Percentiles rank a stretch among this genome's conserved stretches.
phyloP scores from a whole-genome alignment of 2,113 vertebrate genomes.

The Proteles cristata region DNA sequence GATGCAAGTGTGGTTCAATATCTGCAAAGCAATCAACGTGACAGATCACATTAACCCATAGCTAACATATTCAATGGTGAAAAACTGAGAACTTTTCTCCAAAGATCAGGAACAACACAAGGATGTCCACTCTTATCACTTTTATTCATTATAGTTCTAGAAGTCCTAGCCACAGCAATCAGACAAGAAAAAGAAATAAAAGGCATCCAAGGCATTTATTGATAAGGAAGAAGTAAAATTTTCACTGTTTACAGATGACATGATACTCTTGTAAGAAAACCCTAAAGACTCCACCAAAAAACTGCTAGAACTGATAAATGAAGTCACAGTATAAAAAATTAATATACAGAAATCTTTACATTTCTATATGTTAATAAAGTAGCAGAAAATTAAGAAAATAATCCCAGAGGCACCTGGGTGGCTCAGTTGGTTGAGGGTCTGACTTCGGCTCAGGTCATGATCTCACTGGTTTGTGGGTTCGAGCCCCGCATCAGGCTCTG shows the following conservation, averaged over 20 bases:
- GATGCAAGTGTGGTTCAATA: not conserved
- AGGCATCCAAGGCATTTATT: not conserved
- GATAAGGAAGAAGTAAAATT: not conserved
- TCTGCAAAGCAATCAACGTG: too few relatives aligned
- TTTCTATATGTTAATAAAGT: not conserved
- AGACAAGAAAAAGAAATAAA: not conserved
- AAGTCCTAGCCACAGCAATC: not conserved
- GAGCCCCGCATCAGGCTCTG: too few relatives aligned
- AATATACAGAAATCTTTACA: not conserved
- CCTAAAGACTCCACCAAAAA: not conserved
- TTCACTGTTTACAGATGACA: not conserved
- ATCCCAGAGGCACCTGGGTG: too few relatives aligned
- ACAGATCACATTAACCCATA: too few relatives aligned
- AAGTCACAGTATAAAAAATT: not conserved
- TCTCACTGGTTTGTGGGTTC: too few relatives aligned
- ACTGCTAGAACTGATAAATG: not conserved
- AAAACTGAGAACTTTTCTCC: not conserved
- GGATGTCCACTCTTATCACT: not conserved
- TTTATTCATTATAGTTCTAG: not conserved
- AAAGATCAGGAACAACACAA: not conserved
- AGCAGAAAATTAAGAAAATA: not conserved
- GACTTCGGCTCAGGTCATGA: too few relatives aligned
- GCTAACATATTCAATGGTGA: too few relatives aligned
- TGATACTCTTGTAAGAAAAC: too few relatives aligned
- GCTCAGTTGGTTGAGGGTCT: too few relatives aligned